Evolutionary conservation across 2,797 vertebrate genomes (phyloP).

Genomic region (Sphenodon punctatus): DNA sequence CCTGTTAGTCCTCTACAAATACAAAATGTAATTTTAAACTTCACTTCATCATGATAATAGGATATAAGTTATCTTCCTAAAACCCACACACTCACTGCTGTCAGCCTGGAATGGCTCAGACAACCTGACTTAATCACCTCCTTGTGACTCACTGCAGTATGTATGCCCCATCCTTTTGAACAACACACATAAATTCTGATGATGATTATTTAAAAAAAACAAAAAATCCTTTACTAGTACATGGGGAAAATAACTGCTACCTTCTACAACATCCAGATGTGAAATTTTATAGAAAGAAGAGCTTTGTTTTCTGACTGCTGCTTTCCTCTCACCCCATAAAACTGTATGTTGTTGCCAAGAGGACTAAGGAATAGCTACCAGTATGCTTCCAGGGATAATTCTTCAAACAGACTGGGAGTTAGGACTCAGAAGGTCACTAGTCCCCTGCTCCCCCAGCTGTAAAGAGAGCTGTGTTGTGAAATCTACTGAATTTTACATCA

Average conservation of each 20-base stretch:
- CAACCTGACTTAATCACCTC: slow-evolving; percentile 49
- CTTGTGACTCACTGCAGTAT: slow-evolving; percentile 26
- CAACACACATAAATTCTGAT: slow-evolving; percentile 65
- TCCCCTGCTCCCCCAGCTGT: neutral
- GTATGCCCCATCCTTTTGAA: slow-evolving; percentile 23
- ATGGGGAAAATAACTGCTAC: slow-evolving; percentile 4
- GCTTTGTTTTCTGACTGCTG: accelerated
- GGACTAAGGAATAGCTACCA: neutral
- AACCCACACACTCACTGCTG: slow-evolving; percentile 37
- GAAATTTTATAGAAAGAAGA: neutral
- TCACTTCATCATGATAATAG: slow-evolving; percentile 63
- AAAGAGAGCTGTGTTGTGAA: neutral
- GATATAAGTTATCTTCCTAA: slow-evolving; percentile 50
- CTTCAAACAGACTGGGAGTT: no score
- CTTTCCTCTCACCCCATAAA: neutral
- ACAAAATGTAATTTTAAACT: slow-evolving; percentile 65
- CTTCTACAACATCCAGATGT: neutral
- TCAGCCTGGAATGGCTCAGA: slow-evolving; percentile 50
- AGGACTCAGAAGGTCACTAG: no score
- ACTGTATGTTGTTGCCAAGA: accelerated
- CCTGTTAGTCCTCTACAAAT: slow-evolving; percentile 64
- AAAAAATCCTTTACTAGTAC: slow-evolving; percentile 50
- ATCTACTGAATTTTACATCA: accelerated
- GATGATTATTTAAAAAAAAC: no score
- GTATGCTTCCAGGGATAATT: neutral